Conservation (phyloP, 2,797 vertebrate species). For the Labroides dimidiatus region DNA sequence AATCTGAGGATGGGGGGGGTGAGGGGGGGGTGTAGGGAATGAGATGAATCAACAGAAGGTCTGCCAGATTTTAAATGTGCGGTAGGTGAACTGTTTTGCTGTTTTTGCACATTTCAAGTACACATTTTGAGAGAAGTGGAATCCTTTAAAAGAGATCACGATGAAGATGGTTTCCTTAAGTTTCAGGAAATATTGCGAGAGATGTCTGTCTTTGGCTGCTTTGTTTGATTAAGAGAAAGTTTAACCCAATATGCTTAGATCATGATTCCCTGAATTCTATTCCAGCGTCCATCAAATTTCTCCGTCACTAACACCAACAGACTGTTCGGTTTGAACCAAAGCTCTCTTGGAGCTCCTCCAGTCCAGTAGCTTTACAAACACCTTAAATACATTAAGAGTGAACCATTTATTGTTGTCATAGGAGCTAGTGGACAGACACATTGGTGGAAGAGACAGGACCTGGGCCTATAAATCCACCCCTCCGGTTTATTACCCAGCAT, state of each 20-base stretch:
- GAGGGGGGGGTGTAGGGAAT: slow-evolving; percentile 23
- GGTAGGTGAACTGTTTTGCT: background rate
- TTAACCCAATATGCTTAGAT: slow-evolving; percentile 14
- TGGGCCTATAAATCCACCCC: slow-evolving; percentile 73
- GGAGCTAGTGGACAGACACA: slow-evolving; percentile 57
- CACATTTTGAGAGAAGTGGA: slow-evolving; percentile 8
- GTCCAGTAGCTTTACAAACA: slow-evolving; percentile 37
- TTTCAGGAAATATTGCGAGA: slow-evolving; percentile 2
- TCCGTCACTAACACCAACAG: background rate
- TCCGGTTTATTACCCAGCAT: slow-evolving; percentile 76
- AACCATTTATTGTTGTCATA: slow-evolving; percentile 52
- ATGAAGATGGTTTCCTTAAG: background rate
- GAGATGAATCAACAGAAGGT: slow-evolving; percentile 32
- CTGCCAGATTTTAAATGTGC: slow-evolving; percentile 25
- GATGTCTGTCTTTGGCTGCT: background rate
- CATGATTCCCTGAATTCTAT: background rate
- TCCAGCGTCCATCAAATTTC: background rate
- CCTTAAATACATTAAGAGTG: slow-evolving; percentile 43
- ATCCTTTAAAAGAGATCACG: background rate
- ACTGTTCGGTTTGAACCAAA: background rate
- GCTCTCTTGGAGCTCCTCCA: slow-evolving; percentile 2
- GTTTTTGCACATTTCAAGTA: background rate
- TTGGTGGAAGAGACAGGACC: slow-evolving; percentile 52
- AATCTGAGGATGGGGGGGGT: slow-evolving; percentile 35
- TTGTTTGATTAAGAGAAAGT: slow-evolving; percentile 4